Percentiles rank a stretch among this genome's conserved stretches.
These are phyloP conservation scores for Spizella passerina DNA, from an alignment of 2,797 vertebrate genomes.

Conservation along the genomic window DNA sequence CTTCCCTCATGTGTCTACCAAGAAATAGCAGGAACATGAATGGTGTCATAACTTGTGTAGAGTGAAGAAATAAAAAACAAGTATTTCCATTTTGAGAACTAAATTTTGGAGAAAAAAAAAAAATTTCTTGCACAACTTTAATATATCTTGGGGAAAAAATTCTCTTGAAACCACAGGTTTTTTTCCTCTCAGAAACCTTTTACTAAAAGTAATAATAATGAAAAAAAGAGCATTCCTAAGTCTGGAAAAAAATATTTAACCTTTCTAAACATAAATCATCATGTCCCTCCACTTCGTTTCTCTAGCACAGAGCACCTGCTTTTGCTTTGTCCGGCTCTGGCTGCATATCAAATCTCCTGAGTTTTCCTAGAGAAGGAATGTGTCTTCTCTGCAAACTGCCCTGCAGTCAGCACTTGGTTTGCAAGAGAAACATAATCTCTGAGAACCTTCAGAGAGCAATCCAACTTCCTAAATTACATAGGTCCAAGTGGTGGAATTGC, in stretches of 20 bases:
- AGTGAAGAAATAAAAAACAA: conserved; percentile 9
- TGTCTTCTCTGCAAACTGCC: conserved; percentile 21
- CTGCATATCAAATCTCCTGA: background rate
- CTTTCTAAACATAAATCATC: conserved; percentile 50
- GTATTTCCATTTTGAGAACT: background rate
- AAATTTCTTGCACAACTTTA: background rate
- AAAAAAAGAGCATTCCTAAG: conserved; percentile 22
- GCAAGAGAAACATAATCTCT: background rate
- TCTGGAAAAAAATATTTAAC: conserved; percentile 20
- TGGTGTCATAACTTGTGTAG: background rate
- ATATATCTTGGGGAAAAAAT: conserved; percentile 23
- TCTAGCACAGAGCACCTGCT: conserved; percentile 31
- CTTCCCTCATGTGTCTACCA: background rate
- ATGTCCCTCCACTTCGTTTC: background rate
- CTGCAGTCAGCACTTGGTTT: conserved; percentile 4
- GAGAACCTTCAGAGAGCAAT: background rate
- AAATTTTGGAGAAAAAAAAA: conserved; percentile 1
- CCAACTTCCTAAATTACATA: background rate
- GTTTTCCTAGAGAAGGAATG: conserved; percentile 35
- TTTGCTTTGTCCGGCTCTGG: background rate
- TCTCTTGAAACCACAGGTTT: background rate
- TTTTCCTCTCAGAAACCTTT: conserved; percentile 26
- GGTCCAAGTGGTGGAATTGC: background rate
- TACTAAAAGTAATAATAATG: background rate
- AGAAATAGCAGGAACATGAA: background rate